A percentile compares a stretch with the other conserved stretches of the same genome.
phyloP scores from a whole-genome alignment of 2,797 vertebrate genomes.

The Pachyuromys duprasi region DNA sequence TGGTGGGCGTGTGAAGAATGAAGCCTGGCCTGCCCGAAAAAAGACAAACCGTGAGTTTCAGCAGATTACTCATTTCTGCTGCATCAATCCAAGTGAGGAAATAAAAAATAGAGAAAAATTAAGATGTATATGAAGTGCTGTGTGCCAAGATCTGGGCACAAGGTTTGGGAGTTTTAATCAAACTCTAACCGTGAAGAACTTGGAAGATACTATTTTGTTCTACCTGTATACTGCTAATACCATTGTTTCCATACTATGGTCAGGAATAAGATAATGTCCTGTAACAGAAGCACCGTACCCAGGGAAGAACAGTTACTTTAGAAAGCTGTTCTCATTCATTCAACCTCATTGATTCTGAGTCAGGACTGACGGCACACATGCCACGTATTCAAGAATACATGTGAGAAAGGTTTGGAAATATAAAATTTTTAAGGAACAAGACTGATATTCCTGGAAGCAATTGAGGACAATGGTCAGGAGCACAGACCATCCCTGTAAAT shows the following conservation, averaged over 20 bases:
- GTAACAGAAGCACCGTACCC: neutral
- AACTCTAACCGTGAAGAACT: neutral
- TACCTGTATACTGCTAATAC: neutral
- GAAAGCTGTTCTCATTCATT: neutral
- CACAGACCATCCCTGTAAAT: neutral
- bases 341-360: neutral
- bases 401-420: neutral
- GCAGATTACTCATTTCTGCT: neutral
- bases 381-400: accelerated
- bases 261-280: neutral
- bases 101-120: neutral
- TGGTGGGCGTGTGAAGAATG: neutral
- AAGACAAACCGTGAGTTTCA: neutral
- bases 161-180: neutral
- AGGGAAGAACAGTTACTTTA: accelerated
- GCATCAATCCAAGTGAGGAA: neutral
- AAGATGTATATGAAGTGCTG: neutral
- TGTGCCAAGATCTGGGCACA: neutral
- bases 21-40: neutral
- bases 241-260: accelerated
- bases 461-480: neutral
- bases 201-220: neutral
- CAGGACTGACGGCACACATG: neutral
- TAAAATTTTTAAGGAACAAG: neutral
- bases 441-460: neutral